Conservation (phyloP, 1,140 invertebrate species). For the Spodoptera litura region DNA sequence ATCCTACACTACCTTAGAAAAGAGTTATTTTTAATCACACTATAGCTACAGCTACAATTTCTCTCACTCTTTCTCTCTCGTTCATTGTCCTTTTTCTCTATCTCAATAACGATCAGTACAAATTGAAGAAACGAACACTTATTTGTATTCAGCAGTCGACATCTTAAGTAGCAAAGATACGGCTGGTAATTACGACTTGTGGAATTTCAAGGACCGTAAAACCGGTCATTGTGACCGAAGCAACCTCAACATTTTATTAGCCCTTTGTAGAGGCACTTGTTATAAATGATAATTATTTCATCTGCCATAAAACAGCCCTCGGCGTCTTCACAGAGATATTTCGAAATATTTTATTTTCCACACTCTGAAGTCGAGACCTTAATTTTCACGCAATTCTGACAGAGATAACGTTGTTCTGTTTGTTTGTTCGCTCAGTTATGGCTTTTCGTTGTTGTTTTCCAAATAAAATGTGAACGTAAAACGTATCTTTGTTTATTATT, state of each 20-base stretch:
- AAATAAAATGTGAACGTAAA: neutral
- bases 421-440: neutral
- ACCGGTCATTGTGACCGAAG: slow-evolving; percentile 11
- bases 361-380: neutral
- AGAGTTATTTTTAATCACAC: no score
- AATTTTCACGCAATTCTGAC: neutral
- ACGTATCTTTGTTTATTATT: neutral
- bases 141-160: slow-evolving; percentile 18
- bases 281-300: slow-evolving; percentile 31
- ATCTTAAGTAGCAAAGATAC: slow-evolving; percentile 22
- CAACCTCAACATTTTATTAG: slow-evolving; percentile 25
- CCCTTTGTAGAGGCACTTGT: neutral
- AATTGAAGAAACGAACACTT: slow-evolving; percentile 6
- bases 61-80: no score
- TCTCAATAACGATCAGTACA: neutral
- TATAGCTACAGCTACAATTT: no score
- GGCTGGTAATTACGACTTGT: slow-evolving; percentile 17
- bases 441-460: slow-evolving; percentile 12
- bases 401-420: slow-evolving; percentile 24
- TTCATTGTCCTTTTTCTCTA: no score
- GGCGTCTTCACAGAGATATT: slow-evolving; percentile 9
- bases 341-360: slow-evolving; percentile 9
- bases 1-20: no score
- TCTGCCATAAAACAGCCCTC: slow-evolving; percentile 13
- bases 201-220: slow-evolving; percentile 18